Conservation (phyloP, 2,888 invertebrate species). For the Cerastis rubricosa region DNA sequence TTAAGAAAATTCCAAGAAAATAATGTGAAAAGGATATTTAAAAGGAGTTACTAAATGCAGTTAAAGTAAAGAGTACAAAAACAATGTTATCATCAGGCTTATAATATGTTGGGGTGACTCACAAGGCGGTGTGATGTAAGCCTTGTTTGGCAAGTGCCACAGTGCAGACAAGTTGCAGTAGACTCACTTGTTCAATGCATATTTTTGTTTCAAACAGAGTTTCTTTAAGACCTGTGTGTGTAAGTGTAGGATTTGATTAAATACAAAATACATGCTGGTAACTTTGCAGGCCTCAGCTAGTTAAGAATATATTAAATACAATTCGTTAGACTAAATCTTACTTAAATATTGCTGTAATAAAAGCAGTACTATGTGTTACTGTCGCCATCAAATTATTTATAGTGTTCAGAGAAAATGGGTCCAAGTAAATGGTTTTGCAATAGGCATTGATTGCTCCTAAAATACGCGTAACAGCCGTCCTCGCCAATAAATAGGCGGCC, state of each 20-base stretch:
- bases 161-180: constrained; percentile 50
- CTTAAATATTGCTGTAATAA: background rate
- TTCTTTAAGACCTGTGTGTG: background rate
- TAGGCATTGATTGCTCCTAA: constrained; percentile 43
- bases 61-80: constrained; percentile 34
- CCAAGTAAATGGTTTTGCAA: constrained; percentile 29
- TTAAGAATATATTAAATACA: background rate
- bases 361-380: constrained; percentile 1
- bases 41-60: constrained; percentile 45
- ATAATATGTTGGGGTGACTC: constrained; percentile 68
- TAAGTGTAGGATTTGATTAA: background rate
- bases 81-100: constrained; percentile 57
- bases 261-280: background rate
- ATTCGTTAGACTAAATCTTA: background rate
- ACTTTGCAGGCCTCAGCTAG: background rate
- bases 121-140: constrained; percentile 74
- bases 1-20: background rate
- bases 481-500: constrained; percentile 26
- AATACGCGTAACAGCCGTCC: constrained; percentile 26
- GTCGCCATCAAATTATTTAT: constrained; percentile 4
- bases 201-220: background rate
- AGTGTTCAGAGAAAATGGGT: background rate
- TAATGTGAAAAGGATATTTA: background rate
- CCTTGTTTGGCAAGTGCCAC: constrained; percentile 50
- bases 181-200: constrained; percentile 1